These are phyloP conservation scores for Entomobrya multifasciata DNA, from an alignment of 2,888 invertebrate species.

Conservation along the genomic window DNA sequence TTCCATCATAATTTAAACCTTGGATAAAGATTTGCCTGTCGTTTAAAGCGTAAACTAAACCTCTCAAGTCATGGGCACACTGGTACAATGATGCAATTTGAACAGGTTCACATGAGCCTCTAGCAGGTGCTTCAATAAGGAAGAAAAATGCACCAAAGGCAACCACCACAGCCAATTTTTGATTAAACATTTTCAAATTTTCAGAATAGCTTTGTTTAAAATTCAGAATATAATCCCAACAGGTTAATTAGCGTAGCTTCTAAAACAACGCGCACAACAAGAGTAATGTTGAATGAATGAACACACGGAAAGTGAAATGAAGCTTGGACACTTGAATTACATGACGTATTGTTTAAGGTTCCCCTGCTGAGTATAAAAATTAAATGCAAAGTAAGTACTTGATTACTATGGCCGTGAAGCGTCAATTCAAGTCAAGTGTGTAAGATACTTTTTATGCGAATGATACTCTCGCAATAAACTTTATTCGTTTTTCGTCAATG, in stretches of 20 bases:
- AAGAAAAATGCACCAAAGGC: neutral
- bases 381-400: neutral
- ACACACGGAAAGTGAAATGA: neutral
- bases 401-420: neutral
- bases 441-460: neutral
- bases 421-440: neutral
- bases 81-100: slow-evolving; percentile 39
- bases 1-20: slow-evolving; percentile 59
- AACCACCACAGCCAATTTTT: neutral
- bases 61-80: slow-evolving; percentile 56
- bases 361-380: neutral
- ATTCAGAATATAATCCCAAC: too few species aligned
- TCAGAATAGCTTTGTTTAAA: too few species aligned
- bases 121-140: neutral
- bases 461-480: neutral
- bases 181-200: neutral
- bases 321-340: neutral
- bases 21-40: slow-evolving; percentile 34
- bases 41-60: slow-evolving; percentile 41
- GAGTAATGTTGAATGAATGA: neutral
- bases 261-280: neutral
- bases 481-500: neutral
- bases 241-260: neutral
- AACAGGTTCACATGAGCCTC: neutral
- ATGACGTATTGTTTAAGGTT: neutral